These are phyloP conservation scores for Phyto melanocephala DNA, from an alignment of 2,888 invertebrate species.

Conservation along the genomic window DNA sequence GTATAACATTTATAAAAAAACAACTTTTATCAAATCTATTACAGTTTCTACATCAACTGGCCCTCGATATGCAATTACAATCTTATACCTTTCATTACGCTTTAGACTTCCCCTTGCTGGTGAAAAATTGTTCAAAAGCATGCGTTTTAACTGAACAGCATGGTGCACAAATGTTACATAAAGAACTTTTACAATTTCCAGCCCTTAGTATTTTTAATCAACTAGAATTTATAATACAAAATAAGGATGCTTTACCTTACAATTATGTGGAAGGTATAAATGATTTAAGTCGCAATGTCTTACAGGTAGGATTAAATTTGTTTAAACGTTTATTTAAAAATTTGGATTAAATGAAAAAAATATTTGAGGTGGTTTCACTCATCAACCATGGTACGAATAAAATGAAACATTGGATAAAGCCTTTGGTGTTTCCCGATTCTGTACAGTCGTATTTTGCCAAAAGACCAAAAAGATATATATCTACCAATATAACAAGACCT, in stretches of 20 bases:
- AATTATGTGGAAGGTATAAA: slow-evolving; percentile 88
- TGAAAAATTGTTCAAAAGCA: slow-evolving; percentile 69
- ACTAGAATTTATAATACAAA: slow-evolving; percentile 83
- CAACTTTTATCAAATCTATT: slow-evolving; percentile 42
- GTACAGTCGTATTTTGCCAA: slow-evolving; percentile 71
- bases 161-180: slow-evolving; percentile 82
- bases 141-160: slow-evolving; percentile 79
- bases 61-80: slow-evolving; percentile 86
- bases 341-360: too few species aligned
- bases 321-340: neutral
- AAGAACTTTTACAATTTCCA: slow-evolving; percentile 77
- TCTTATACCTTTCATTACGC: slow-evolving; percentile 90
- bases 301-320: slow-evolving; percentile 81
- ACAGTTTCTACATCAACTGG: slow-evolving; percentile 85
- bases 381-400: slow-evolving; percentile 74
- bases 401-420: slow-evolving; percentile 75
- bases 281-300: slow-evolving; percentile 84
- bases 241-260: slow-evolving; percentile 81
- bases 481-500: slow-evolving; percentile 70
- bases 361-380: slow-evolving; percentile 72
- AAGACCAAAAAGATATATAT: slow-evolving; percentile 72
- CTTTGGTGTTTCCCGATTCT: slow-evolving; percentile 72
- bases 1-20: neutral
- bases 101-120: slow-evolving; percentile 89
- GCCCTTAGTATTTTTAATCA: slow-evolving; percentile 85